phyloP scores from a whole-genome alignment of 2,113 vertebrate species.

The Chaetops frenatus region DNA sequence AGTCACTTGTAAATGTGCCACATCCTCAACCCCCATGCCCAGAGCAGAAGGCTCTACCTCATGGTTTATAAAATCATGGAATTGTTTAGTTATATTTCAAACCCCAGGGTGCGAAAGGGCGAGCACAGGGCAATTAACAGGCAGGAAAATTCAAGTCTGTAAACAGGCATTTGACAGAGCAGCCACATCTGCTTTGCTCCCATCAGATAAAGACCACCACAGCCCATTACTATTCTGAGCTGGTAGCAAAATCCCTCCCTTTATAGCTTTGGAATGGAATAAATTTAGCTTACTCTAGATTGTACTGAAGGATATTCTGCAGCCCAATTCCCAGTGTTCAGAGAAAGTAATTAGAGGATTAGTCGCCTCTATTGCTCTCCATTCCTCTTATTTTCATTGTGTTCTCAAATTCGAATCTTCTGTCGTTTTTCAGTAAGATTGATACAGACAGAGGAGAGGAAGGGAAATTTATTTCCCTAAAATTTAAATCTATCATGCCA shows the following conservation, averaged over 20 bases:
- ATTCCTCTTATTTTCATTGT: slow-evolving; percentile 17
- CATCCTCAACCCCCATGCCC: background rate
- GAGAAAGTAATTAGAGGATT: slow-evolving; percentile 57
- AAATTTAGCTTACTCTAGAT: slow-evolving; percentile 18
- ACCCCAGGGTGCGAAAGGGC: background rate
- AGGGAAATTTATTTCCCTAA: background rate
- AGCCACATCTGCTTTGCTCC: background rate
- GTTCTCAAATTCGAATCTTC: background rate
- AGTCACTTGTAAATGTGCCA: background rate
- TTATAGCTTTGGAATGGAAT: slow-evolving; percentile 23
- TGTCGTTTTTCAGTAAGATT: background rate
- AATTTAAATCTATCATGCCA: background rate
- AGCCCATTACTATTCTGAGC: background rate
- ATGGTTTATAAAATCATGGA: rapidly evolving
- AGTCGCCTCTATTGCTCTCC: background rate
- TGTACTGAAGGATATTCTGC: slow-evolving; percentile 16
- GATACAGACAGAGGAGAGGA: background rate
- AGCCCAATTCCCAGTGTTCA: slow-evolving; percentile 48
- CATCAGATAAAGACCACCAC: slow-evolving; percentile 29
- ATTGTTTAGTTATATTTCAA: background rate
- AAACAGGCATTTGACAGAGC: background rate
- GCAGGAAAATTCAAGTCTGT: background rate
- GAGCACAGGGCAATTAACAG: background rate
- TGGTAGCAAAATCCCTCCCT: slow-evolving; percentile 29
- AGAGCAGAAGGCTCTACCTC: background rate